Base-by-base conservation (phyloP, 2,888 invertebrate genomes). In the Chrysotoxum bicinctum region DNA sequence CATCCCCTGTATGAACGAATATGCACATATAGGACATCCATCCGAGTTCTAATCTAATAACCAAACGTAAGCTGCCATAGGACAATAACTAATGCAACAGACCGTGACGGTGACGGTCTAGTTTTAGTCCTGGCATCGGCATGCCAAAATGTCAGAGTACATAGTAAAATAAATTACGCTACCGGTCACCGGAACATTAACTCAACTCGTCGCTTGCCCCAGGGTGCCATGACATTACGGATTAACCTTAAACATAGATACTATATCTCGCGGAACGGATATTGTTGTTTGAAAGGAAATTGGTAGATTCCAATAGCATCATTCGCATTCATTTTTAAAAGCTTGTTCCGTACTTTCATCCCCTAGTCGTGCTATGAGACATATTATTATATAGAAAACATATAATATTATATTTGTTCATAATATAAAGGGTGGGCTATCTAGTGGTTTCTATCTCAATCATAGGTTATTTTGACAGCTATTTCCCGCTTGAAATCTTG, bases 121-220 rank as follows among this genome's bases (percentile, higher is more conserved):
- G 56, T 40, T 56, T 54, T 30, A 16, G 10, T 32, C 16, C 16
- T 9, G n/a, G 16, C 9, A 54, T 16, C 4, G 30, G 45, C 21
- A 75, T 52, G 75, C 48, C 69, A 70, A 84, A 84, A 84, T 80
- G 79, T 84, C 84, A 84, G 79, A 52, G n/a, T n/a, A n/a, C n/a
- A n/a, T n/a, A 26, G 26, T 68, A 66, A 84, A 79, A 84, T 70
- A 84, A 75, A 84, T 84, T 84, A 66, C 75, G 35, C 48, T 54
- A 43, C 32, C 43, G 45, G 32, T 21, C 21, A 62, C 48, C 54
- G 69, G 69, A 69, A 62, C 69, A 45, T 54, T 9, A 50, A 12
- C 40, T 79, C 64, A 73, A 40, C 48, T 30, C 73, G n/a, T 19
- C 19, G 19, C 10, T 58, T 21, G 19, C 37, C 69, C 48, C 8